phyloP scores from a whole-genome alignment of 1,140 invertebrate species.

The Macrobrachium rosenbergii region DNA sequence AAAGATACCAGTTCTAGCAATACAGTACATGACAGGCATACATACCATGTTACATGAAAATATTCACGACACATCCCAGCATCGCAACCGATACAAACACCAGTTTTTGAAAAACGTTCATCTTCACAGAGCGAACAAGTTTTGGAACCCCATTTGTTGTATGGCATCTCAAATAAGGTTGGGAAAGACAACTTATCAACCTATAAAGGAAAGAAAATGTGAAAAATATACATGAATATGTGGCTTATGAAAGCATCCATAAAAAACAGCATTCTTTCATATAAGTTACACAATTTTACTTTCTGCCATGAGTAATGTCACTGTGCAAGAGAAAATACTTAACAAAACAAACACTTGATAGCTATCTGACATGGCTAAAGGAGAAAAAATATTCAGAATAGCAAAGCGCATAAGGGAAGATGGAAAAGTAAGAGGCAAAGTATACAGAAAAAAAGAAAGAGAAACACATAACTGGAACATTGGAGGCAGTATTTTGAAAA shows the following conservation, averaged over 20 bases:
- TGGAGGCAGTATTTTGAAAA: no score
- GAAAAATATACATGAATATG: background rate
- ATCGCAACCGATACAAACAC: slow-evolving; percentile 96
- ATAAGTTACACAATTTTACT: background rate
- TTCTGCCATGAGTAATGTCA: no score
- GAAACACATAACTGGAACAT: no score
- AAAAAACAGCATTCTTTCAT: background rate
- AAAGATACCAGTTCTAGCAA: background rate
- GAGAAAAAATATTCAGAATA: no score
- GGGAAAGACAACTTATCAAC: slow-evolving; percentile 72
- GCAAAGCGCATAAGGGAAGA: no score
- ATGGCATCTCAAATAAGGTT: slow-evolving; percentile 96
- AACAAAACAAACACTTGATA: no score
- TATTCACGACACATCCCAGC: slow-evolving; percentile 97
- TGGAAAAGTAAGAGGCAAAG: no score
- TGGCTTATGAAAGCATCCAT: background rate
- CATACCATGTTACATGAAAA: slow-evolving; percentile 93
- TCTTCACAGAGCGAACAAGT: slow-evolving; percentile 90
- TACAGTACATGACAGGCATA: background rate
- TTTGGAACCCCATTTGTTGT: slow-evolving; percentile 94
- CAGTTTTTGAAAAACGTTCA: slow-evolving; percentile 86
- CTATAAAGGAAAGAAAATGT: slow-evolving; percentile 39
- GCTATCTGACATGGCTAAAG: no score
- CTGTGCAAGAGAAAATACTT: no score
- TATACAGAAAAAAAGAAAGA: no score